phyloP scores from a whole-genome alignment of 92 coral and sea anemone genomes.

The Bergia puertoricense region DNA sequence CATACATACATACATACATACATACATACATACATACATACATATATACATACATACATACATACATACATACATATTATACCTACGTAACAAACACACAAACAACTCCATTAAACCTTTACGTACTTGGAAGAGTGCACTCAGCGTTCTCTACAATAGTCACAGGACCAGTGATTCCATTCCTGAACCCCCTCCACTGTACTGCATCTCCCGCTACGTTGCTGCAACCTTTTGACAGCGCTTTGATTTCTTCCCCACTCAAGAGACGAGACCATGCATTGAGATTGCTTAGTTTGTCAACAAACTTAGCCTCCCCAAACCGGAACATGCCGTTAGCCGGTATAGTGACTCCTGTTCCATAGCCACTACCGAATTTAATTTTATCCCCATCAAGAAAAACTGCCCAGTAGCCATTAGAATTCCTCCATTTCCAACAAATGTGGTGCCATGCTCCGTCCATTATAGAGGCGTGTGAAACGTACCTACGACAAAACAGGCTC shows the following conservation, averaged over 20 bases:
- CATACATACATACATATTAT: too few relatives aligned
- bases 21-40: too few relatives aligned
- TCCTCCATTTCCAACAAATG: slow-evolving; percentile 1
- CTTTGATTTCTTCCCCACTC: not conserved
- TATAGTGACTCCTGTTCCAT: not conserved
- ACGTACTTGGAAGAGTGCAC: slow-evolving; percentile 21
- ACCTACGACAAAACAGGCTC: not conserved
- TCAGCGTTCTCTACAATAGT: slow-evolving; percentile 16
- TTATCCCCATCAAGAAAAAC: not conserved
- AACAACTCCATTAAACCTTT: too few relatives aligned
- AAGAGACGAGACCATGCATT: slow-evolving; percentile 3
- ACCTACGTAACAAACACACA: too few relatives aligned
- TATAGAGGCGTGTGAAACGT: not conserved
- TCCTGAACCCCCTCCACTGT: slow-evolving; percentile 25
- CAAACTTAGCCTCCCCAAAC: not conserved
- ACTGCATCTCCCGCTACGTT: slow-evolving; percentile 1
- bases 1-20: too few relatives aligned
- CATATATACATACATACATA: too few relatives aligned
- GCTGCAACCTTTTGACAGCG: slow-evolving; percentile 22
- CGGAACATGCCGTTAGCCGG: not conserved
- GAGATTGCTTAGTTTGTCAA: not conserved
- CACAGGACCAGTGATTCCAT: slow-evolving; percentile 12
- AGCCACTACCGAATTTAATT: not conserved
- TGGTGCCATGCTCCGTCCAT: slow-evolving; percentile 18
- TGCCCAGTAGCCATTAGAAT: not conserved